These are phyloP conservation scores for Aplodontia rufa DNA, from an alignment of 2,113 vertebrate genomes.

Conservation along the genomic window DNA sequence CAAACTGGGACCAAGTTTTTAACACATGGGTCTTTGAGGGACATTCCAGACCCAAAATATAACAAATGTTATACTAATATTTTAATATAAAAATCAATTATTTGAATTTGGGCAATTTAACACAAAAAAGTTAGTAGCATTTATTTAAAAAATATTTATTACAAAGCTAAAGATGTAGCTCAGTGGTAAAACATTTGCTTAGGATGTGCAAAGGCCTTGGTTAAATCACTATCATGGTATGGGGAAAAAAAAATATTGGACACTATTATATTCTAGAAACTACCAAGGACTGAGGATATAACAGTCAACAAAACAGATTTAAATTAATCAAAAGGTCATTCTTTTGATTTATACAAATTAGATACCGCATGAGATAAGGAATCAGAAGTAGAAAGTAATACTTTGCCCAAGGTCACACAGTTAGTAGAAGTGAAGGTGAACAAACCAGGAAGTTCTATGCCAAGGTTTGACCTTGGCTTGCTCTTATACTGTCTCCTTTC, in stretches of 20 bases:
- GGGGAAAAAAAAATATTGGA: not conserved
- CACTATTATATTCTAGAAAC: not conserved
- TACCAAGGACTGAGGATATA: not conserved
- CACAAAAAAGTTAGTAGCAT: not conserved
- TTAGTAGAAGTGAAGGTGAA: not conserved
- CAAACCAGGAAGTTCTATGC: not conserved
- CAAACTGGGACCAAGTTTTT: not conserved
- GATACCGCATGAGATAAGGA: not conserved
- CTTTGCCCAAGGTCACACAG: not conserved
- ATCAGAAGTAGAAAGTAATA: conserved; percentile 6
- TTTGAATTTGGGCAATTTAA: conserved; percentile 8
- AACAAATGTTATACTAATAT: not conserved
- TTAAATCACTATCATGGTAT: not conserved
- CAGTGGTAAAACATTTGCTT: not conserved
- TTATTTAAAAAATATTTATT: conserved; percentile 8
- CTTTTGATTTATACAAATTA: conserved; percentile 1
- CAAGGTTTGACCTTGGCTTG: not conserved
- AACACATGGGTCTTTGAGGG: not conserved
- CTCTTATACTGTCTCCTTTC: not conserved
- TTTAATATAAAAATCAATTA: not conserved
- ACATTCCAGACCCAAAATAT: not conserved
- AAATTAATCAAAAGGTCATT: not conserved
- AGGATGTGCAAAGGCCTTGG: not conserved
- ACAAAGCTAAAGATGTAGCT: not conserved
- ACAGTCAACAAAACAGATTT: not conserved